A percentile compares a stretch with the other conserved stretches of the same genome.
Conservation (phyloP, 2,797 vertebrate species). For the Pelochelys cantorii region DNA sequence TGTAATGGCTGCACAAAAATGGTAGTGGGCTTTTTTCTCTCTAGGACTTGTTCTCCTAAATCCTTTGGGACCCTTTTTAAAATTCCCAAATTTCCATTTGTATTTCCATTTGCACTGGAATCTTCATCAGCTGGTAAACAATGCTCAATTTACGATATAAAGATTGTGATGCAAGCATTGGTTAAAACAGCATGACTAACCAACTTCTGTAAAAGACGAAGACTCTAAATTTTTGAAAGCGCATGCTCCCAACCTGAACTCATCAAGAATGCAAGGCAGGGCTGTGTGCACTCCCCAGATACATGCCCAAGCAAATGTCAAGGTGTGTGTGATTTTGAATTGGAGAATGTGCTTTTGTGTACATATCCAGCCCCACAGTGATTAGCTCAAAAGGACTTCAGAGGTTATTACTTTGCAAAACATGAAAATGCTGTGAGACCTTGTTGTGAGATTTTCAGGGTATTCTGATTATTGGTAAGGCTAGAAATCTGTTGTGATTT, state of each 20-base stretch:
- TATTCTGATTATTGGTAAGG: not conserved
- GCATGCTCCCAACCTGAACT: rapidly evolving
- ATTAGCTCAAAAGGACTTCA: not conserved
- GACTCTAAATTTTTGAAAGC: rapidly evolving
- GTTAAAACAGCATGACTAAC: not conserved
- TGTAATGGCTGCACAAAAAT: not conserved
- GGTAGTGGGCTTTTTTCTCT: not conserved
- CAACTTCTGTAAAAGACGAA: not conserved
- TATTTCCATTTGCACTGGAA: not conserved
- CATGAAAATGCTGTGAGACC: not conserved
- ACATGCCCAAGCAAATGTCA: rapidly evolving
- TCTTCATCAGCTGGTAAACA: rapidly evolving
- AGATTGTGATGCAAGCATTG: not conserved
- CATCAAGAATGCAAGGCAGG: not conserved
- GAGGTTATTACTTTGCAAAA: not conserved
- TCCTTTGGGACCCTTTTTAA: not conserved
- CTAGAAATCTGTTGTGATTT: not conserved
- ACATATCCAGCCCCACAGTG: rapidly evolving
- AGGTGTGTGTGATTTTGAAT: rapidly evolving
- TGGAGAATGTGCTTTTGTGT: not conserved
- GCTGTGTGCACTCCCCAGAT: not conserved
- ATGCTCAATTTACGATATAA: not conserved
- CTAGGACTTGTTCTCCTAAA: not conserved
- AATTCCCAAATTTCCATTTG: not conserved
- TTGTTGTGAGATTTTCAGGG: not conserved